Evolutionary conservation across 2,888 invertebrate species (phyloP), one percentile per base, ranked within the genome.

Genomic region (Lingula anatina): DNA sequence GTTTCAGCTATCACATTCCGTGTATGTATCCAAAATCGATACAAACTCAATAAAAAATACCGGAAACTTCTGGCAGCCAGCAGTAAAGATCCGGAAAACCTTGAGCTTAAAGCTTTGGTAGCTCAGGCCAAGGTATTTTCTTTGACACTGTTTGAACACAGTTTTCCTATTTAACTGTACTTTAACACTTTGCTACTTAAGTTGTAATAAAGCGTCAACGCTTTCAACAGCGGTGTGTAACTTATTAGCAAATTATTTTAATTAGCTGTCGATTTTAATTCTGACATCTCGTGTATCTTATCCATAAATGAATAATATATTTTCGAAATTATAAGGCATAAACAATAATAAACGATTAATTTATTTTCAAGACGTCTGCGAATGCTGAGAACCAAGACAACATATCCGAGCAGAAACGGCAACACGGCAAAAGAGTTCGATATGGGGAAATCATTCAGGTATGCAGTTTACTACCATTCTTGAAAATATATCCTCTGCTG

Each of bases 381-480:
- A 61, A 66, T 26, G 76, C 76, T 2, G 77, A 77, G 53, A 65
- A 72, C 53, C 72, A 73, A 39, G 77, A 77, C 61, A 77, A 77
- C 53, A 61, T 69, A 42, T 62, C 71, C 3, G 77, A 77, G 57
- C 75, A 77, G 59, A 62, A 66, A 38, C 59, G 77, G 35, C 76
- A 77, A 51, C 73, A 71, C 49, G 76, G 76, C n/a, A 77, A 76
- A 57, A 56, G 71, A 23, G 71, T 77, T 3, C 59, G 73, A 28
- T 77, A 77, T 57, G 76, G 77, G n/a, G 75, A 76, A 50, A 62
- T 73, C 25, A 69, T 77, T n/a, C 76, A 76, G 71, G 75, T 76
- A 56, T 21, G n/a, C n/a, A n/a, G n/a, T n/a, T n/a, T n/a, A n/a
- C n/a, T n/a, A n/a, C n/a, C n/a, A n/a, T n/a, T 5, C 27, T 12